Evolutionary conservation across 2,888 invertebrate genomes (phyloP).

Genomic region (Hypolimnas misippus): DNA sequence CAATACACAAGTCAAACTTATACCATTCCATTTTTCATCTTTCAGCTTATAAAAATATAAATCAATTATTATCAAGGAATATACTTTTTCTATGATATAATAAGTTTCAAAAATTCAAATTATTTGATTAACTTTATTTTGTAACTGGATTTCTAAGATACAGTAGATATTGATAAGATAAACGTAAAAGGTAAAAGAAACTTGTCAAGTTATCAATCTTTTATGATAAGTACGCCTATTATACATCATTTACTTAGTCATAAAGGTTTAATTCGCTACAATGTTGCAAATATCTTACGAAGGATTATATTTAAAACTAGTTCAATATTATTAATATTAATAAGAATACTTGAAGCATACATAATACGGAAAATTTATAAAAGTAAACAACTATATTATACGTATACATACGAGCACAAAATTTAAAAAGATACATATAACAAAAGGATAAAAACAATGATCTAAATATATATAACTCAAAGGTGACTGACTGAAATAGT

Average conservation of each 20-base stretch:
- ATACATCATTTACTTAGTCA: slow-evolving; percentile 6
- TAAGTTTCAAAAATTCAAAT: no score
- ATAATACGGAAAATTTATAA: slow-evolving; percentile 21
- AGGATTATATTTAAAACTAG: slow-evolving; percentile 36
- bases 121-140: no score
- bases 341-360: slow-evolving; percentile 16
- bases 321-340: slow-evolving; percentile 35
- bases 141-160: no score
- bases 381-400: slow-evolving; percentile 8
- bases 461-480: no score
- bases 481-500: no score
- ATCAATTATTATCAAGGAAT: no score
- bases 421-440: not conserved
- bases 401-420: not conserved
- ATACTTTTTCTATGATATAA: no score
- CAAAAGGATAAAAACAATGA: no score
- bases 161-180: not conserved
- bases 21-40: no score
- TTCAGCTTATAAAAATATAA: no score
- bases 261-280: slow-evolving; percentile 31
- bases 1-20: no score
- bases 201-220: slow-evolving; percentile 4
- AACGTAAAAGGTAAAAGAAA: slow-evolving; percentile 2
- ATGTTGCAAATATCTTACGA: slow-evolving; percentile 34
- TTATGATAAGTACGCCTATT: slow-evolving; percentile 6